Percentiles rank a stretch among this genome's conserved stretches.
These are phyloP conservation scores for Scrobipalpa costella DNA, from an alignment of 2,888 invertebrate species.

Conservation along the genomic window DNA sequence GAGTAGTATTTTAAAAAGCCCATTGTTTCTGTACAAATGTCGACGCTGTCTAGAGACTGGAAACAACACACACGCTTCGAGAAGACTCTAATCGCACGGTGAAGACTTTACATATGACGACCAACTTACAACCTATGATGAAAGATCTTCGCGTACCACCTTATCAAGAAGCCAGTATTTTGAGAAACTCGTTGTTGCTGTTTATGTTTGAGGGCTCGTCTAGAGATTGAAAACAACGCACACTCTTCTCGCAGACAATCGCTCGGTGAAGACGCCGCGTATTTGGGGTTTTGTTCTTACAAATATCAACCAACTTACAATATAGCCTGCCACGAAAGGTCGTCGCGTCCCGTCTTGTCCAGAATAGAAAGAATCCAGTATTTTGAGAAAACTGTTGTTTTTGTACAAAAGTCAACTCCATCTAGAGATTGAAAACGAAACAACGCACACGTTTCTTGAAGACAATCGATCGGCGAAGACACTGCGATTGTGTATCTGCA, in stretches of 20 bases:
- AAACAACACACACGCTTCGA: too few relatives aligned
- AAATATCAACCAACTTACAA: too few relatives aligned
- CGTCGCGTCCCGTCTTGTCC: too few relatives aligned
- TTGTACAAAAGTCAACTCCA: too few relatives aligned
- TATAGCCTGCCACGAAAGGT: too few relatives aligned
- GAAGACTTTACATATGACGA: too few relatives aligned
- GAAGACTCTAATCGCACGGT: too few relatives aligned
- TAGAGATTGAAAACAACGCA: conserved; percentile 7
- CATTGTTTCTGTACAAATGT: too few relatives aligned
- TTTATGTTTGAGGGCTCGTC: neutral
- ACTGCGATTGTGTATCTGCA: conserved; percentile 63
- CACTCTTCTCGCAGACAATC: conserved; percentile 58
- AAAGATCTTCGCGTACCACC: too few relatives aligned
- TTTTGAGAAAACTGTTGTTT: neutral
- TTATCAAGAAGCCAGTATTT: neutral
- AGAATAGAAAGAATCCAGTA: neutral
- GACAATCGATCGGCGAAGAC: conserved; percentile 71
- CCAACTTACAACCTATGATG: too few relatives aligned
- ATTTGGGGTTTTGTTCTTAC: conserved; percentile 53
- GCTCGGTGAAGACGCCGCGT: conserved; percentile 64
- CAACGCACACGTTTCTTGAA: conserved; percentile 37
- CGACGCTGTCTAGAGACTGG: too few relatives aligned
- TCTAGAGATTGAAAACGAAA: conserved; percentile 10
- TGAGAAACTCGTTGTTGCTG: neutral
- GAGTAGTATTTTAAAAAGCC: neutral